Evolutionary conservation across 2,888 invertebrate species (phyloP).

Genomic region (Plebejus melissa): DNA sequence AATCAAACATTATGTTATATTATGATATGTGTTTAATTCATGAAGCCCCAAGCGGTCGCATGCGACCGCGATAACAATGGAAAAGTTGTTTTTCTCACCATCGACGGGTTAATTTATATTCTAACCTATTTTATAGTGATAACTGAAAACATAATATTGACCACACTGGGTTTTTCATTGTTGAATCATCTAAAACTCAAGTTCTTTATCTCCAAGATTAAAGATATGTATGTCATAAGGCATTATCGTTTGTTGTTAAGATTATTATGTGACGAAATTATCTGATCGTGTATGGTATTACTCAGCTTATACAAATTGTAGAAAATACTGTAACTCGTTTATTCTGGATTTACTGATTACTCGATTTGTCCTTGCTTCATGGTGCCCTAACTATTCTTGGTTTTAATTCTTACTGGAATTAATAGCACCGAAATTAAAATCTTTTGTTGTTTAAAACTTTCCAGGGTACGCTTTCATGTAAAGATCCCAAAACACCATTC

Average conservation of each 20-base stretch:
- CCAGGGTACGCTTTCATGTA: conserved; percentile 43
- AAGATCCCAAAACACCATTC: conserved; percentile 52
- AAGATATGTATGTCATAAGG: not conserved
- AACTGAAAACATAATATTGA: not conserved
- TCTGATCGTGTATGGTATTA: not conserved
- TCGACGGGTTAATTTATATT: no score
- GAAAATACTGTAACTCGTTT: no score
- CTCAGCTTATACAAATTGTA: no score
- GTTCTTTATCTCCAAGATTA: not conserved
- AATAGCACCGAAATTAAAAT: not conserved
- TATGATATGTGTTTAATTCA: no score
- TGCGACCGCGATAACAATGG: no score
- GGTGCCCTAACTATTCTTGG: not conserved
- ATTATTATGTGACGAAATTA: not conserved
- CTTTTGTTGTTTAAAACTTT: not conserved
- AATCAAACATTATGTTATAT: no score
- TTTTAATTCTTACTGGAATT: not conserved
- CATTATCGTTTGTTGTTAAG: no score
- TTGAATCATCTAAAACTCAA: not conserved
- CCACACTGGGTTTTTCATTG: not conserved
- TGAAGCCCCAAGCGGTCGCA: no score
- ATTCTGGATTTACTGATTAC: no score
- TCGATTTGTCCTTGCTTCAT: not conserved
- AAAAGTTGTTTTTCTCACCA: no score
- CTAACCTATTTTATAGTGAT: not conserved